phyloP scores from a whole-genome alignment of 1,140 invertebrate genomes.

The Brachionus angularis region DNA sequence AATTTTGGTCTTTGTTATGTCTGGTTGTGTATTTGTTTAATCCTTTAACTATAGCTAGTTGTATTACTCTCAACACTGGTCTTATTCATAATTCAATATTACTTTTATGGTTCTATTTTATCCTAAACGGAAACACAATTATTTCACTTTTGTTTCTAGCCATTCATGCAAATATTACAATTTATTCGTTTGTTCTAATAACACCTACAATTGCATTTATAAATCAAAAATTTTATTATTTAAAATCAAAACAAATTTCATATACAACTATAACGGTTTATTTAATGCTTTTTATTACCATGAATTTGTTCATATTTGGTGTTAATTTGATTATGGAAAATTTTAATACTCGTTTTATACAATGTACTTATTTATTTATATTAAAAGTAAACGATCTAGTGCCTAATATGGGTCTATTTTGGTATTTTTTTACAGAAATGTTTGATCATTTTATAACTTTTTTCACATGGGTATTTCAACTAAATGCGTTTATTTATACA shows the following conservation, averaged over 20 bases:
- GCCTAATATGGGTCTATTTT: slow-evolving; percentile 94
- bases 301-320: too few relatives aligned
- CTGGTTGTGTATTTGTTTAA: slow-evolving; percentile 76
- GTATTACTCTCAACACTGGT: slow-evolving; percentile 82
- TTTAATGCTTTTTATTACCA: slow-evolving; percentile 67
- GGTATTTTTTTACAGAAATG: slow-evolving; percentile 99
- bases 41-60: slow-evolving; percentile 82
- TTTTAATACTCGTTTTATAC: slow-evolving; percentile 17
- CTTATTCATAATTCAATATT: slow-evolving; percentile 71
- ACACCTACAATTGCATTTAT: slow-evolving; percentile 69
- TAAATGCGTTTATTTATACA: slow-evolving; percentile 87
- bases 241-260: too few relatives aligned
- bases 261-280: too few relatives aligned
- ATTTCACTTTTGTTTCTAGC: slow-evolving; percentile 67
- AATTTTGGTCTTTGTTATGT: slow-evolving; percentile 56
- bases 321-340: slow-evolving; percentile 54
- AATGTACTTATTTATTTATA: slow-evolving; percentile 50
- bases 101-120: slow-evolving; percentile 46
- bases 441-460: slow-evolving; percentile 94
- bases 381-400: slow-evolving; percentile 78
- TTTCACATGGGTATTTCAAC: slow-evolving; percentile 92
- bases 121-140: slow-evolving; percentile 55
- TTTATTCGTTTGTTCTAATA: slow-evolving; percentile 79
- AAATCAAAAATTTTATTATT: neutral
- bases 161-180: slow-evolving; percentile 72